Conservation (phyloP, 1,140 invertebrate genomes). For the Atta cephalotes region DNA sequence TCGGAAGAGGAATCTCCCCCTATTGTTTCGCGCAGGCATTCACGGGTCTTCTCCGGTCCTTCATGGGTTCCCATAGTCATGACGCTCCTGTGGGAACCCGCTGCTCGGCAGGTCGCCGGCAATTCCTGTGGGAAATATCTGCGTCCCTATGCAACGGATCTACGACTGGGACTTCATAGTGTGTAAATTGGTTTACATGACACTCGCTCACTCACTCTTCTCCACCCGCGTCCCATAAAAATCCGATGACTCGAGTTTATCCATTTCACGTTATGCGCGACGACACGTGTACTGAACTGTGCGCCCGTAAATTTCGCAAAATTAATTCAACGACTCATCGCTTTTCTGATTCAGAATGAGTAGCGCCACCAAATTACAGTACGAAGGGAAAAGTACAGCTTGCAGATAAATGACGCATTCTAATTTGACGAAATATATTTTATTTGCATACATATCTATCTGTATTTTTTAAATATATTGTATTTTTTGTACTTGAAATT, state of each 20-base stretch:
- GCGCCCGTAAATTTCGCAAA: conserved; percentile 53
- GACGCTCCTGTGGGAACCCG: conserved; percentile 81
- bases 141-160: conserved; percentile 76
- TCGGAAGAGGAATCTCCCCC: conserved; percentile 68
- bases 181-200: conserved; percentile 85
- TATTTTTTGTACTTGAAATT: not conserved
- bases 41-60: conserved; percentile 66
- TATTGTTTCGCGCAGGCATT: conserved; percentile 79
- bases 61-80: conserved; percentile 79
- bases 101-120: conserved; percentile 71
- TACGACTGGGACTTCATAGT: conserved; percentile 79
- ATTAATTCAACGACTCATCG: conserved; percentile 64
- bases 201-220: not conserved
- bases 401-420: not conserved
- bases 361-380: not conserved
- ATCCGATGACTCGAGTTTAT: conserved; percentile 63
- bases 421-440: conserved; percentile 3
- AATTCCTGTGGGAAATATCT: conserved; percentile 85
- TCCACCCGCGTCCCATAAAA: conserved; percentile 55
- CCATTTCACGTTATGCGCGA: conserved; percentile 35
- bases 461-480: not conserved
- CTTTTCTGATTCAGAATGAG: conserved; percentile 34
- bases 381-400: not conserved
- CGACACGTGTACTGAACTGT: conserved; percentile 63
- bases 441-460: not conserved